Percentiles rank a stretch among this genome's conserved stretches.
phyloP scores from a whole-genome alignment of 30 jellyfish, hydroid and myxozoan genomes.

The Nemopilema nomurai region DNA sequence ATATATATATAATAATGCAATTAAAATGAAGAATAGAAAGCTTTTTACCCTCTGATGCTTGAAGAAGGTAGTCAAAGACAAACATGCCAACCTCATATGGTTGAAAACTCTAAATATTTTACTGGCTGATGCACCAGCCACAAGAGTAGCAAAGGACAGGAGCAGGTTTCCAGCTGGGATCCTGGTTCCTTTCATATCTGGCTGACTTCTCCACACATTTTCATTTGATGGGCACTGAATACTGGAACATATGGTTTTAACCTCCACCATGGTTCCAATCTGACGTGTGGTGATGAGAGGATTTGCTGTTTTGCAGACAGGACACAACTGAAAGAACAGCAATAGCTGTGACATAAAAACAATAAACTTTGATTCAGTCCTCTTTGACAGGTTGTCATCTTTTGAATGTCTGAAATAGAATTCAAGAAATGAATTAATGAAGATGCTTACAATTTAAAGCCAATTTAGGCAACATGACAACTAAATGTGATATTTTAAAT shows the following conservation, averaged over 20 bases:
- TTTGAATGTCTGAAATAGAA: not conserved
- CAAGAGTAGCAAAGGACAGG: slow-evolving; percentile 31
- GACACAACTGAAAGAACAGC: slow-evolving; percentile 43
- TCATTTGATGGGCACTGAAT: slow-evolving; percentile 18
- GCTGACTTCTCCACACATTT: slow-evolving; percentile 53
- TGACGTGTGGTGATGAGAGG: not conserved
- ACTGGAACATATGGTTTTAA: slow-evolving; percentile 15
- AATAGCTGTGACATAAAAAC: slow-evolving; percentile 34
- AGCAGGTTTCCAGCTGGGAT: slow-evolving; percentile 60
- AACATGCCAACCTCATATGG: slow-evolving; percentile 14
- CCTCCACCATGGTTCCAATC: slow-evolving; percentile 43
- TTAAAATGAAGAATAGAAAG: slow-evolving; percentile 1
- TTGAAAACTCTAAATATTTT: slow-evolving; percentile 23
- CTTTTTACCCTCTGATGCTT: slow-evolving; percentile 57
- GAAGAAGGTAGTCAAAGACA: slow-evolving; percentile 31
- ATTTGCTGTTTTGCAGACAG: slow-evolving; percentile 30
- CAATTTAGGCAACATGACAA: not conserved
- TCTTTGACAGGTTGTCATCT: not conserved
- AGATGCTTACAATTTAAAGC: not conserved
- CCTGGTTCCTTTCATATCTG: slow-evolving; percentile 24
- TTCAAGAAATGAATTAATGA: not conserved
- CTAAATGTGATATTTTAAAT: not conserved
- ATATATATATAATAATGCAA: not conserved
- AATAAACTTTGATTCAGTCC: slow-evolving; percentile 20
- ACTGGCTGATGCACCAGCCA: slow-evolving; percentile 47